Base-by-base conservation (phyloP, 2,113 vertebrate genomes). In the Gracilinanus agilis region DNA sequence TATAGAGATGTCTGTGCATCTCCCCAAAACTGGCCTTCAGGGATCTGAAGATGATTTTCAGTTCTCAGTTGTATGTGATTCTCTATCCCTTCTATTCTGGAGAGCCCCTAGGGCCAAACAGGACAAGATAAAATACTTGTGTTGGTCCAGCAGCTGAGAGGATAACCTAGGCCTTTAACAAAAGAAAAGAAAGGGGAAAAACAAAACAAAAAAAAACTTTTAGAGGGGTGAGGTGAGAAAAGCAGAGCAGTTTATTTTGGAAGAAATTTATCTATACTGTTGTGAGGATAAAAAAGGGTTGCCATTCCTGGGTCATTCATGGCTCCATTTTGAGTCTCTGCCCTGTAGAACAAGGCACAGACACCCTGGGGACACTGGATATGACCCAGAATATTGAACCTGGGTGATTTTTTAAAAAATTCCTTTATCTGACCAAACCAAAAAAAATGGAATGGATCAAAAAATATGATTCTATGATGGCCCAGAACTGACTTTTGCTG, bases 251-350 rank as follows among this genome's bases (percentile, higher is more conserved):
- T 16, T 75, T 75, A 56, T 53, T 53, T 91, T 90, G 88, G 55
- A 61, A 75, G 54, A 95, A 56, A 58, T 61, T 93, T 44, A 8
- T 96, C 55, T 29, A 25, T 25, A 21, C 96, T 21, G 16, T 19
- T n/a, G 88, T n/a, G 89, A 24, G 34, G 90, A 90, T 53, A 91
- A 10, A 55, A 44, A 16, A 88, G 53, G 55, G 44, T 3, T 61
- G 21, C 12, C 88, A 83, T 55, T 3, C 44, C 55, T 90, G 9
- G 88, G 13, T 61, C 34, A 9, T 53, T 49, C 34, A 11, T 10
- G 25, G 55, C 90, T 95, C 92, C 88, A 53, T 29, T 53, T 92
- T 5, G 7, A 27, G 54, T 53, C 6, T 12, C 55, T 54, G 16
- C 21, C 54, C 53, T 56, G 75, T 24, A 23, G 54, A 5, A 24